phyloP scores from a whole-genome alignment of 2,113 vertebrate genomes.

The Cichladusa arquata region DNA sequence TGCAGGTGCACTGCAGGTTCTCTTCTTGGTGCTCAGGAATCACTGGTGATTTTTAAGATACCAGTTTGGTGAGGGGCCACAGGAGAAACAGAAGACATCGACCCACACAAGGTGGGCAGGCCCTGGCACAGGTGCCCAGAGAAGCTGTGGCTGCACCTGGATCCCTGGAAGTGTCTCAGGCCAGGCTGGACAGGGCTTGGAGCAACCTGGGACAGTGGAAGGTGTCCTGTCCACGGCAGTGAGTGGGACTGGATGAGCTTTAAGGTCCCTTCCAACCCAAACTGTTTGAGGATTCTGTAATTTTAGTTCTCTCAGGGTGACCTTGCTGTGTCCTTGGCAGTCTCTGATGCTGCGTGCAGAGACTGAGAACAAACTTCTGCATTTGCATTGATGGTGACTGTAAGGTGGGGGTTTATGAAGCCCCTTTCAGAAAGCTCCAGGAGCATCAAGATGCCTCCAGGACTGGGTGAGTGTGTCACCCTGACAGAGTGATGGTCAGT shows the following conservation, averaged over 20 bases:
- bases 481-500: neutral
- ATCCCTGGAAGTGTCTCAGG: neutral
- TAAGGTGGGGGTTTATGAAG: neutral
- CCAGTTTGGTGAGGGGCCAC: neutral
- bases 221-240: neutral
- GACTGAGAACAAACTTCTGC: neutral
- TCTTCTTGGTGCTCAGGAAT: neutral
- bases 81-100: neutral
- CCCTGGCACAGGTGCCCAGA: neutral
- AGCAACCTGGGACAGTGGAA: neutral
- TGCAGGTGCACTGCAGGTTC: neutral
- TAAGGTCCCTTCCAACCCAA: neutral
- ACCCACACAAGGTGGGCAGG: accelerated
- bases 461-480: neutral
- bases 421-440: neutral
- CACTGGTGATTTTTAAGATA: neutral
- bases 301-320: neutral
- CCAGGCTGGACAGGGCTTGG: neutral
- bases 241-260: neutral
- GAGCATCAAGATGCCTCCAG: neutral
- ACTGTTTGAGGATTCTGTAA: neutral
- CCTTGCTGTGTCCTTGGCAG: slow-evolving; percentile 34
- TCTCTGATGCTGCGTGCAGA: neutral
- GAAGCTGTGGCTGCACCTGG: neutral
- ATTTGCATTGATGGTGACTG: neutral